phyloP scores from a whole-genome alignment of 2,888 invertebrate genomes.

The Eupelmus urozonus region DNA sequence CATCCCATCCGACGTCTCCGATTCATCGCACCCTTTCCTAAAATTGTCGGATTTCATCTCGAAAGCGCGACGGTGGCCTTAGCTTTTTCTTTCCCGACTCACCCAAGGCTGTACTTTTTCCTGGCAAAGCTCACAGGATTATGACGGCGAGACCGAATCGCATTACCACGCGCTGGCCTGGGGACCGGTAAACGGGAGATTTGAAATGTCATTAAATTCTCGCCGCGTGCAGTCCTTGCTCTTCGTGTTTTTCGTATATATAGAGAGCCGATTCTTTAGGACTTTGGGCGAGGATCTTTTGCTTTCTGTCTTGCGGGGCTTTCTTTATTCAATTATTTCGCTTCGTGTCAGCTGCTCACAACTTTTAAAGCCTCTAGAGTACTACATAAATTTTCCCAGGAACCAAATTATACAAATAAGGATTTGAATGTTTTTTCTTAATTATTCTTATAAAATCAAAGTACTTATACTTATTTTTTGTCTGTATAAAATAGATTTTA shows the following conservation, averaged over 20 bases:
- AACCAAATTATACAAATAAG: constrained; percentile 26
- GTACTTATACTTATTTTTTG: background rate
- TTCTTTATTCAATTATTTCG: constrained; percentile 49
- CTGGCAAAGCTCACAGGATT: constrained; percentile 71
- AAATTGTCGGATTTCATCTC: constrained; percentile 27
- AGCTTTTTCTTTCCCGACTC: constrained; percentile 53
- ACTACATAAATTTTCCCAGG: constrained; percentile 25
- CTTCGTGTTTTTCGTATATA: too few relatives aligned
- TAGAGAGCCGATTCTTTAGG: constrained; percentile 39
- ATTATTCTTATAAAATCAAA: constrained; percentile 3
- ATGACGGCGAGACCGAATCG: constrained; percentile 69
- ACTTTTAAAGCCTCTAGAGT: constrained; percentile 29
- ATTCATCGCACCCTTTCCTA: too few relatives aligned
- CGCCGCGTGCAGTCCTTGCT: constrained; percentile 26
- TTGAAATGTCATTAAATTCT: constrained; percentile 69
- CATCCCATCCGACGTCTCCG: background rate
- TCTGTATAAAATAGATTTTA: too few relatives aligned
- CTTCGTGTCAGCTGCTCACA: constrained; percentile 35
- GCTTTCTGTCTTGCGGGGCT: constrained; percentile 40
- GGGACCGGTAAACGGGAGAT: constrained; percentile 70
- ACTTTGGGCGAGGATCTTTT: constrained; percentile 50
- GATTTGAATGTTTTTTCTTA: too few relatives aligned
- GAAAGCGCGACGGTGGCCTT: constrained; percentile 51
- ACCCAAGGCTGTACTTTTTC: constrained; percentile 5
- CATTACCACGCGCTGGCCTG: constrained; percentile 69